Evolutionary conservation across 1,140 invertebrate species (phyloP).

Genomic region (Calephelis nemesis): DNA sequence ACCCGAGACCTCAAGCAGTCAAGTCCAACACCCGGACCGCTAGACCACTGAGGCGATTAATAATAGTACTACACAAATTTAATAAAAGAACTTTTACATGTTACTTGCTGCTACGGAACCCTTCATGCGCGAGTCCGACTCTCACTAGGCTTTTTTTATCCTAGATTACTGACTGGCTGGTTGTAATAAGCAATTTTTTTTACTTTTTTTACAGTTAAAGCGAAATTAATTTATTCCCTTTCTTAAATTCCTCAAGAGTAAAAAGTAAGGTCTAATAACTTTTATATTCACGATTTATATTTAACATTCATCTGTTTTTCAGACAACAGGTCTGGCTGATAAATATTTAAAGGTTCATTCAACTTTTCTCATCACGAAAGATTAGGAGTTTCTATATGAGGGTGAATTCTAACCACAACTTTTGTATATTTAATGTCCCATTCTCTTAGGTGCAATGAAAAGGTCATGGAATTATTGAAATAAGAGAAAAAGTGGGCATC

Average conservation of each 20-base stretch:
- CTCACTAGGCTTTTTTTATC: no score
- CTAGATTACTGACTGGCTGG: no score
- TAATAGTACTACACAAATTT: no score
- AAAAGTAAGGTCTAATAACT: slow-evolving; percentile 1
- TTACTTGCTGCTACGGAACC: no score
- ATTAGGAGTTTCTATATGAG: slow-evolving; percentile 23
- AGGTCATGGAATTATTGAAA: not conserved
- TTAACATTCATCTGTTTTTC: slow-evolving; percentile 29
- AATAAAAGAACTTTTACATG: no score
- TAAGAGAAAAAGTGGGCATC: not conserved
- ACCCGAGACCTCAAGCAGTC: no score
- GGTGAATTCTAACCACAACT: not conserved
- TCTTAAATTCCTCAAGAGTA: slow-evolving; percentile 2
- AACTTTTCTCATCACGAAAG: slow-evolving; percentile 38
- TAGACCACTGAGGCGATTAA: no score
- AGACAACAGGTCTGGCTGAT: slow-evolving; percentile 22
- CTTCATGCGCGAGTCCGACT: no score
- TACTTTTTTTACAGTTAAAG: no score
- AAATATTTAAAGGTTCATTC: slow-evolving; percentile 40
- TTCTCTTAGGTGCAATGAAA: not conserved
- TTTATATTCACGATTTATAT: slow-evolving; percentile 18
- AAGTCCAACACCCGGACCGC: no score
- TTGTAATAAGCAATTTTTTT: no score
- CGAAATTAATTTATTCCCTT: no score
- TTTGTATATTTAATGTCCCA: not conserved